Evolutionary conservation across 35 echinoderm and acorn worm species (phyloP), one percentile per base, ranked within the genome.

Genomic region (Lytechinus variegatus): DNA sequence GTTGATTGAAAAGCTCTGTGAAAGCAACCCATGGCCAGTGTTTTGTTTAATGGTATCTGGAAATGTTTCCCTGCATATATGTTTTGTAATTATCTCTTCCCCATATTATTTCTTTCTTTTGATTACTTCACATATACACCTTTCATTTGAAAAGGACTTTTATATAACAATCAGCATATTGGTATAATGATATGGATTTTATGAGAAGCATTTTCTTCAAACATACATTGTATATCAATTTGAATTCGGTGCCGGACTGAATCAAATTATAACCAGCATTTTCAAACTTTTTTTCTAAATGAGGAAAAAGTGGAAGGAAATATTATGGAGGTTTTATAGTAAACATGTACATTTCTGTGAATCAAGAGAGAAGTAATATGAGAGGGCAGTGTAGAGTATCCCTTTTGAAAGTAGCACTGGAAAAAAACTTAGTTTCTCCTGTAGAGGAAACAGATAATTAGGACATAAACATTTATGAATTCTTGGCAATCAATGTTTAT

Each of bases 391-490:
- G 66, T 79, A 19, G 66, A 79, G n/a, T 79, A 79, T 79, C 66
- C 66, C n/a, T 79, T 79, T 7, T n/a, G 66, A 79, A 24, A 79
- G 66, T 7, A 79, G 19, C 66, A 79, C 8, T 79, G 66, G 66
- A 24, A 79, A 7, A 44, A 79, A 7, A 24, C n/a, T 79, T 79
- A n/a, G 66, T 79, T 79, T 79, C 66, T 79, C 4, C n/a, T 79
- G 19, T n/a, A 79, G 66, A 79, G 66, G 66, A 79, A 79, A 79
- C n/a, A 8, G 66, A 79, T 19, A n/a, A 79, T 79, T 79, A 79
- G 16, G 66, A 14, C 66, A 79, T 79, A 79, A 79, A 79, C 66
- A 79, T 79, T n/a, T 79, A 79, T 79, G 66, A 79, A 79, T 79
- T 79, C 16, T n/a, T 79, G 66, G 66, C 21, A 79, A 0, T 79